Conservation (phyloP, 2,797 vertebrate species). For the Fringilla coelebs region DNA sequence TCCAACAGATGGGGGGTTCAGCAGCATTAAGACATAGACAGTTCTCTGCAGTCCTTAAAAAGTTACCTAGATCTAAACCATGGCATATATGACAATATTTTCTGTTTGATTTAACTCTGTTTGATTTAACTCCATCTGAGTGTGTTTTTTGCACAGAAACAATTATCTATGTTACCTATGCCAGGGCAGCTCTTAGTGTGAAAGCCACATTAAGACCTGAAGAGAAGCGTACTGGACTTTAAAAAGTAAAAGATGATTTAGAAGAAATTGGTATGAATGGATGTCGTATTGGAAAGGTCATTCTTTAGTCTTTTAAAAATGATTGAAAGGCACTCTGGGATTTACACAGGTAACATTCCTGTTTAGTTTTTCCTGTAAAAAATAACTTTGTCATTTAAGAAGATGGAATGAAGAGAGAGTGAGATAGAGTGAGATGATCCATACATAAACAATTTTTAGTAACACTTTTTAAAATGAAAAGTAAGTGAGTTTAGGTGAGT, state of each 20-base stretch:
- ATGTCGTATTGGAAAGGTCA: not conserved
- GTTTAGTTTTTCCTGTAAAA: not conserved
- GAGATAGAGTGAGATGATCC: not conserved
- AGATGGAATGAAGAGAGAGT: not conserved
- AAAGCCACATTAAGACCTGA: not conserved
- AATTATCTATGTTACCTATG: not conserved
- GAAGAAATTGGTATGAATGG: not conserved
- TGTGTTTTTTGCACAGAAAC: not conserved
- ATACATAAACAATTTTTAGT: not conserved
- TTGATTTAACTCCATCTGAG: not conserved
- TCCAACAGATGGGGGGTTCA: fast-evolving
- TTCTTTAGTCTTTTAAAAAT: not conserved
- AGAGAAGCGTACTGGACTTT: not conserved
- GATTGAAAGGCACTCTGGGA: not conserved
- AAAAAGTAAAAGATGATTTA: not conserved
- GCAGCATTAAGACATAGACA: not conserved
- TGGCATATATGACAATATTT: not conserved
- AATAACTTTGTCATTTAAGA: not conserved
- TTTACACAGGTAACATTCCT: not conserved
- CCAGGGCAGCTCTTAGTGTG: not conserved
- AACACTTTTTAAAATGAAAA: not conserved
- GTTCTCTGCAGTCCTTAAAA: not conserved
- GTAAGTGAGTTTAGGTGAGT: not conserved
- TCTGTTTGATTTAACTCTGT: not conserved
- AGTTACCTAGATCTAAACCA: not conserved